Base-by-base conservation (phyloP, 2,113 vertebrate species). In the Patagioenas fasciata region DNA sequence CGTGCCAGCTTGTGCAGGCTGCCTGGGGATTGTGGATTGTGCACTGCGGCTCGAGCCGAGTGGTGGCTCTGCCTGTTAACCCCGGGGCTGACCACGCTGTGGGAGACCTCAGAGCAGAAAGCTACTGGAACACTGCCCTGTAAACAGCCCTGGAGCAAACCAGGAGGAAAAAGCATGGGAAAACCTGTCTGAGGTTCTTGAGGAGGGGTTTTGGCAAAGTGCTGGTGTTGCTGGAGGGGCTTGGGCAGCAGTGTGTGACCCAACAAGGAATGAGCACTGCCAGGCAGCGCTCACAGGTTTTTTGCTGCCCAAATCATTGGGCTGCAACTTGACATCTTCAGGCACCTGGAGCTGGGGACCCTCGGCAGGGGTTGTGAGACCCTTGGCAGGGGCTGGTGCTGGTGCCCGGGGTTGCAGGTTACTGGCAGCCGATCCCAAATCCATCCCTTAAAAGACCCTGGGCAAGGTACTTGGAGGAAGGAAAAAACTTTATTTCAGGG, bases 1-100 rank as follows among this genome's bases (percentile, higher is more conserved):
- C 96, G 98, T 98, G 97, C 96, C n/a, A 96, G 96, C 93, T 96
- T 83, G 95, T 89, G 95, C 95, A 87, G 97, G 96, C 96, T 95
- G 97, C 94, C 44, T 38, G 47, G 60, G 96, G 73, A 96, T 96
- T 97, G 98, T 97, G 97, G 89, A 95, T 78, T 95, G 97, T 95
- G 92, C 38, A 7, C 67, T 79, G 77, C 91, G 58, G 89, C 88
- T 85, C 42, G 34, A 62, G 84, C 79, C 73, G 34, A 96, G 97
- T 86, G 77, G 85, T 12, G 28, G 66, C 92, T 97, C 96, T 96
- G 96, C 78, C 47, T 65, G 56, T 64, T 56, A 75, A 58, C 62
- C 87, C 92, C 11, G 29, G 60, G 5, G 9, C 28, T 1, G 32
- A 11, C 4, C 1, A 77, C 15, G 1, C 42, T 10, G 4, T 29